Base-by-base conservation (phyloP, 1,140 invertebrate species). In the Manduca sexta region DNA sequence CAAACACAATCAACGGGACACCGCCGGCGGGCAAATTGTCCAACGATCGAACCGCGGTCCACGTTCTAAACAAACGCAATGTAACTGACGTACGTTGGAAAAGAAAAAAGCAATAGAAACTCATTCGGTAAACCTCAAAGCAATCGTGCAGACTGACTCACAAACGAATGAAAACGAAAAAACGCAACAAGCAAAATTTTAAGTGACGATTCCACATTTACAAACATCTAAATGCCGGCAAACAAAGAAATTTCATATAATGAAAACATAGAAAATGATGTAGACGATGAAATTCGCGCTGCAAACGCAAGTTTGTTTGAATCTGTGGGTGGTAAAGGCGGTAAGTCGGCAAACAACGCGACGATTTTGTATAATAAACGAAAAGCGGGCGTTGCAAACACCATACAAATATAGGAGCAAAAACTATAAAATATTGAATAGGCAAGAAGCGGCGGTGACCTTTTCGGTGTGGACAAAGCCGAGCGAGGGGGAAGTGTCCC, bases 271-370 rank as follows among this genome's bases (percentile, higher is more conserved):
- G 2, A 12, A 2, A 12, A n/a, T 35, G n/a, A 14, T n/a, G n/a
- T 14, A 14, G 34, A 35, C 34, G 34, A 14, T 6, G n/a, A 1
- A 13, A 1, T 35, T 12, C n/a, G 34, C 11, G 4, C 2, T 1
- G 34, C n/a, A 35, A 35, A 35, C 1, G 11, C 38, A 45, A 51
- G 53, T 33, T 57, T 48, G 56, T 42, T 50, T 26, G 46, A 60
- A 49, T 39, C 74, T 47, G 71, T 78, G 69, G 75, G 75, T 77
- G 77, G 77, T 58, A 55, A 41, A 78, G 73, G 72, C 71, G 74
- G 74, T 54, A 64, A 57, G 76, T 80, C 75, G 74, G 71, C 76
- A 83, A 83, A 83, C 74, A 78, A 44, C 52, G 54, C n/a, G 14
- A 60, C 57, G 62, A 64, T 70, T 72, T 65, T 30, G 44, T 21